A percentile compares a stretch with the other conserved stretches of the same genome.
Evolutionary conservation across 2,888 invertebrate genomes (phyloP).

Genomic region (Luperina testacea): DNA sequence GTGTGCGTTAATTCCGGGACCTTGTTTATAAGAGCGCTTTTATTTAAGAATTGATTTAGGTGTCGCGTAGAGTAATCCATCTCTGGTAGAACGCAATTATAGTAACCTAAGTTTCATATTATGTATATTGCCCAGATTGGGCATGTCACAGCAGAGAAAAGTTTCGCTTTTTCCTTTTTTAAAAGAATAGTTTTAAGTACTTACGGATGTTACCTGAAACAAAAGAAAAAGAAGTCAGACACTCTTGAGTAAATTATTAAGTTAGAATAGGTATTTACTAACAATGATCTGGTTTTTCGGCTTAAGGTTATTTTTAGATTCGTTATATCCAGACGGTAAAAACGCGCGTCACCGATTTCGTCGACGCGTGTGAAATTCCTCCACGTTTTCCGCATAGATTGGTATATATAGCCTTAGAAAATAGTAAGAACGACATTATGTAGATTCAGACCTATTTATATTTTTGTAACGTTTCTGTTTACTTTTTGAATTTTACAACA

Average conservation of each 20-base stretch:
- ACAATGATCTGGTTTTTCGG: neutral
- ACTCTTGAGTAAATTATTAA: neutral
- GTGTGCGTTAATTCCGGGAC: no score
- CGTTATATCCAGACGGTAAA: neutral
- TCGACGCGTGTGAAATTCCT: neutral
- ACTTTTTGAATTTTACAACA: neutral
- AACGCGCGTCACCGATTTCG: neutral
- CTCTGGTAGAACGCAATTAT: neutral
- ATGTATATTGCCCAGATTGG: neutral
- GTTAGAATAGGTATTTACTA: neutral
- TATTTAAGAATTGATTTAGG: neutral
- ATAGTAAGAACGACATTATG: neutral
- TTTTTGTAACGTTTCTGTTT: neutral
- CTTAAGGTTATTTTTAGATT: neutral
- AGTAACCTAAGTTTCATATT: neutral
- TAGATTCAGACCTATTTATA: neutral
- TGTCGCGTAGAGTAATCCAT: neutral
- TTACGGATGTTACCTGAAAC: slow-evolving; percentile 60
- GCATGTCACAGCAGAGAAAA: neutral
- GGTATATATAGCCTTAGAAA: neutral
- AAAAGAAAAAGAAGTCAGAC: slow-evolving; percentile 37
- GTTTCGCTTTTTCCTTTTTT: neutral
- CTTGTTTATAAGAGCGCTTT: no score
- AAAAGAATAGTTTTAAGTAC: slow-evolving; percentile 18
- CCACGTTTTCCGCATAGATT: neutral